A percentile compares a stretch with the other conserved stretches of the same genome.
Evolutionary conservation across 2,113 vertebrate genomes (phyloP).

Genomic region (Tupaia tana): DNA sequence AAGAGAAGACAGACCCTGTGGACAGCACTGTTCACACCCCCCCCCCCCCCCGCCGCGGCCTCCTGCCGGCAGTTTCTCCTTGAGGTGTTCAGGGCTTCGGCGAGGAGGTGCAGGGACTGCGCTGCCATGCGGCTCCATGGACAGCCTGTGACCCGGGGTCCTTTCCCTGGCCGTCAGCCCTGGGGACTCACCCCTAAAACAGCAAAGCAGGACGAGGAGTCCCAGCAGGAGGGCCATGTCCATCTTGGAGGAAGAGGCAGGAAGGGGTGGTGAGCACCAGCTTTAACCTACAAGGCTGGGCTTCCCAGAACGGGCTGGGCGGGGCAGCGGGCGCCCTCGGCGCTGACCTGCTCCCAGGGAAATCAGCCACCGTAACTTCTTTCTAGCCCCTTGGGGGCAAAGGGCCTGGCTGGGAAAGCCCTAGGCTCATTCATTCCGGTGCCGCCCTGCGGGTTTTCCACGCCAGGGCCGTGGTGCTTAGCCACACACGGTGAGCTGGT

Average conservation of each 20-base stretch:
- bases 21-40: too few species aligned
- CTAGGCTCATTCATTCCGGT: neutral
- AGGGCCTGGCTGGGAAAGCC: neutral
- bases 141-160: neutral
- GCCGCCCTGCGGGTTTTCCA: neutral
- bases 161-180: neutral
- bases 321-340: neutral
- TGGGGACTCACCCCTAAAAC: conserved; percentile 41
- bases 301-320: neutral
- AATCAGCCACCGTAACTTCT: neutral
- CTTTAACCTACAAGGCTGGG: conserved; percentile 52
- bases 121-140: neutral
- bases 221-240: neutral
- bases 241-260: conserved; percentile 56
- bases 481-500: too few species aligned
- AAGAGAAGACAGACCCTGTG: neutral
- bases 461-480: neutral
- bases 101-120: too few species aligned
- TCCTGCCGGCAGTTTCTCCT: too few species aligned
- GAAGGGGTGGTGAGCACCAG: neutral
- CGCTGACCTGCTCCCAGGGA: neutral
- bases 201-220: conserved; percentile 33
- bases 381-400: neutral
- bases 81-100: too few species aligned
- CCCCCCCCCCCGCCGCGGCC: too few species aligned